Base-by-base conservation (phyloP, 2,888 invertebrate species). In the Muscina levida region DNA sequence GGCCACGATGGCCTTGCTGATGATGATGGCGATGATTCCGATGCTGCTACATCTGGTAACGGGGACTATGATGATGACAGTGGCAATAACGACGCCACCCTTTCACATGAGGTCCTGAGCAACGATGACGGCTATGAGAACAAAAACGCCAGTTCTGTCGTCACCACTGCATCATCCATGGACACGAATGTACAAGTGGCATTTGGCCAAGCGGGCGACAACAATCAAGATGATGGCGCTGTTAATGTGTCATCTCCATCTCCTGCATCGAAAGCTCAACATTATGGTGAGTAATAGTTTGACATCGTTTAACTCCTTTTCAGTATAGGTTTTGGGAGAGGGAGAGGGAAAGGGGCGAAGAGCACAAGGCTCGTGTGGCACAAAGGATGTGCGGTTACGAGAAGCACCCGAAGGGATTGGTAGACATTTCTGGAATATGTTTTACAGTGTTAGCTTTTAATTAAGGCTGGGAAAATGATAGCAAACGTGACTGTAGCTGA, bases 381-480 rank as follows among this genome's bases (percentile, higher is more conserved):
- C n/a, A n/a, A n/a, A n/a, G n/a, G n/a, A n/a, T n/a, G n/a, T n/a
- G n/a, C n/a, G n/a, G n/a, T n/a, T n/a, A n/a, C n/a, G n/a, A n/a
- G n/a, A n/a, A n/a, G n/a, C n/a, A n/a, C n/a, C n/a, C n/a, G n/a
- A n/a, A n/a, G n/a, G n/a, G n/a, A n/a, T n/a, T n/a, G n/a, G n/a
- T n/a, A n/a, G n/a, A n/a, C n/a, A n/a, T n/a, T n/a, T n/a, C n/a
- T n/a, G n/a, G 22, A 11, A 53, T 26, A 13, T 76, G 79, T 82
- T 80, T 75, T 74, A 78, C 84, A 85, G 86, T 86, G 88, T 87
- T 86, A 86, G 87, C 86, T 88, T 88, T 88, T 87, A 88, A 87
- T 88, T 87, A 87, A 85, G 83, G 84, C 82, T 82, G 83, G n/a
- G n/a, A n/a, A n/a, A n/a, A n/a, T n/a, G n/a, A n/a, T n/a, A n/a